Conservation (phyloP, 2,888 invertebrate species). For the Stratiomys singularior region DNA sequence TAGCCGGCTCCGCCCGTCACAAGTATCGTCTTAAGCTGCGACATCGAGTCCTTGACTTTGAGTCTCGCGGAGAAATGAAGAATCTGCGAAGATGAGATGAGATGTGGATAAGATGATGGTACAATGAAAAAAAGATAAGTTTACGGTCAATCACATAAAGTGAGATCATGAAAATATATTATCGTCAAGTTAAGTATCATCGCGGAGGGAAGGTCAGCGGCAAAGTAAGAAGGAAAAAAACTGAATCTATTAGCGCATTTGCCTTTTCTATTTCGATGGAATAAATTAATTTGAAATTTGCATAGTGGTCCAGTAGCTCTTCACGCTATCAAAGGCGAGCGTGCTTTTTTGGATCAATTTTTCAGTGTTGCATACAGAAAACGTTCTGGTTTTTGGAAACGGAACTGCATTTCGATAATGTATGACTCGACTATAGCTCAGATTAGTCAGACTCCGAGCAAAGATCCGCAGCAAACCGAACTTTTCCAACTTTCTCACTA, state of each 20-base stretch:
- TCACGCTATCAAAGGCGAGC: not conserved
- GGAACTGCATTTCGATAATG: no score
- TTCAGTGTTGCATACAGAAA: no score
- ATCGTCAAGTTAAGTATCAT: not conserved
- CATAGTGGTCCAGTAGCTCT: conserved; percentile 9
- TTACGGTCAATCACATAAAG: conserved; percentile 20
- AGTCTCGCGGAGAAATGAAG: not conserved
- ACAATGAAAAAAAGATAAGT: not conserved
- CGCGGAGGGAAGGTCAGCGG: not conserved
- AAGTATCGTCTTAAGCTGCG: conserved; percentile 68
- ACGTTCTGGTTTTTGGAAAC: no score
- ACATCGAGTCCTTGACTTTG: conserved; percentile 44
- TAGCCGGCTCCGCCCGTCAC: conserved; percentile 97
- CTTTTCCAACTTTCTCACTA: not conserved
- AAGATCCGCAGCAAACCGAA: no score
- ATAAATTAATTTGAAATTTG: not conserved
- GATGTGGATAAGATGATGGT: not conserved
- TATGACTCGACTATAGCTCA: no score
- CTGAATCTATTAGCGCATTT: not conserved
- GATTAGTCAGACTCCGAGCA: no score
- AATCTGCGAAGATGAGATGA: not conserved
- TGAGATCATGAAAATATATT: not conserved
- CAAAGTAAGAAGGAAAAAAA: no score
- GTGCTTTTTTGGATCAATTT: no score
- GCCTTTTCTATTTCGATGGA: not conserved